These are phyloP conservation scores for Phaethornis superciliosus DNA, from an alignment of 2,113 vertebrate species.

Conservation along the genomic window DNA sequence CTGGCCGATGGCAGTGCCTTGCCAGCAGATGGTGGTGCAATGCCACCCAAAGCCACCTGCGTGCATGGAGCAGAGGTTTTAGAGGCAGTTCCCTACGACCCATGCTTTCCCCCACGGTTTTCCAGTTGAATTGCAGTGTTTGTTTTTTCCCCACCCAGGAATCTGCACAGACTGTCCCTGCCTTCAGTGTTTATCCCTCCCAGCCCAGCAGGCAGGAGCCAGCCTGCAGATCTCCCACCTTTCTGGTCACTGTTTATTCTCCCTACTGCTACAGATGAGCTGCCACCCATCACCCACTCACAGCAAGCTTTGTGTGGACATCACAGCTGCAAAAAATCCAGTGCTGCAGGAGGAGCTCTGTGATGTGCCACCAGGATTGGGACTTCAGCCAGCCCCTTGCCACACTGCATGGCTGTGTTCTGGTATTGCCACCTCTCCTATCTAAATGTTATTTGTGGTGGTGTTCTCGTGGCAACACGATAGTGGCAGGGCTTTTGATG, in stretches of 20 bases:
- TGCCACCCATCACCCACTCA: background rate
- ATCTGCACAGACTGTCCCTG: background rate
- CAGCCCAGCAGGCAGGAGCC: background rate
- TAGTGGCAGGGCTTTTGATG: background rate
- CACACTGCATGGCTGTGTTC: background rate
- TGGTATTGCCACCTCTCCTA: background rate
- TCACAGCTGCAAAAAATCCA: background rate
- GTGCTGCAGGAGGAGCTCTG: background rate
- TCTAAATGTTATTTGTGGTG: background rate
- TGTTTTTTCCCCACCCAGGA: background rate
- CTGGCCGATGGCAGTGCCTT: rapidly evolving
- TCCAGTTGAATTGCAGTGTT: background rate
- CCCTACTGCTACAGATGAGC: background rate
- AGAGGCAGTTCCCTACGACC: rapidly evolving
- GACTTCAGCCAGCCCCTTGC: background rate
- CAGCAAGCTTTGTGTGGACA: rapidly evolving
- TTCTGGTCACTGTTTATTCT: background rate
- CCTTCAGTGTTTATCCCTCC: background rate
- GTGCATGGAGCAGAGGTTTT: rapidly evolving
- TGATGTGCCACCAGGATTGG: rapidly evolving
- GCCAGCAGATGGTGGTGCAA: slow-evolving; percentile 56
- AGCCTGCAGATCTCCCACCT: background rate
- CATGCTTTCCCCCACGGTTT: rapidly evolving
- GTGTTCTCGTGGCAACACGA: background rate
- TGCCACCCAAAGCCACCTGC: background rate